phyloP scores from a whole-genome alignment of 2,888 invertebrate species.

The Anoplius nigerrimus region DNA sequence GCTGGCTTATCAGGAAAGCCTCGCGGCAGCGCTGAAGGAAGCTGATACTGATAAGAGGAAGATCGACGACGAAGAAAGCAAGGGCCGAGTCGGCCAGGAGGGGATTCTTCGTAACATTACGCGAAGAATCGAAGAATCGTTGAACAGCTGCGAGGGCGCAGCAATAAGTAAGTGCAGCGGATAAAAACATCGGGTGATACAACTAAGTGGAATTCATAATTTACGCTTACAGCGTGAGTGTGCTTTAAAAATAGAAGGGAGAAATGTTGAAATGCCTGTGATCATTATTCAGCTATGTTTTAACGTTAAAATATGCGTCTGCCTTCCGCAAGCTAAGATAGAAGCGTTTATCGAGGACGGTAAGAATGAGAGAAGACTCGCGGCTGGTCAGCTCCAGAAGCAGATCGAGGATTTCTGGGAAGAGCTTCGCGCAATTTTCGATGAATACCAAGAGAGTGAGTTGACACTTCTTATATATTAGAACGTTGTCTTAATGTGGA shows the following conservation, averaged over 20 bases:
- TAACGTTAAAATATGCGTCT: not conserved
- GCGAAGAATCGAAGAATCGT: slow-evolving; percentile 37
- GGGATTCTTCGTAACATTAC: too few relatives aligned
- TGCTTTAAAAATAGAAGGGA: too few relatives aligned
- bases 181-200: too few relatives aligned
- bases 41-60: too few relatives aligned
- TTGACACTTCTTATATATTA: too few relatives aligned
- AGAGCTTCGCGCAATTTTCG: slow-evolving; percentile 44
- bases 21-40: too few relatives aligned
- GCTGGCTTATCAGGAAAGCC: slow-evolving; percentile 33
- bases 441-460: slow-evolving; percentile 51
- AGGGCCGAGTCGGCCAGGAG: too few relatives aligned
- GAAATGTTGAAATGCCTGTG: not conserved
- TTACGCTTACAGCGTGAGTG: too few relatives aligned
- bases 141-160: slow-evolving; percentile 41
- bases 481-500: too few relatives aligned
- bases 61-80: too few relatives aligned
- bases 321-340: slow-evolving; percentile 47
- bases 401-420: slow-evolving; percentile 43
- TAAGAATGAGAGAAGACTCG: slow-evolving; percentile 50
- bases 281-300: not conserved
- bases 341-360: slow-evolving; percentile 67
- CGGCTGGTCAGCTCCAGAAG: slow-evolving; percentile 42
- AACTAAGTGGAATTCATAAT: too few relatives aligned
- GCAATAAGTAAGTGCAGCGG: slow-evolving; percentile 51